Percentiles rank a stretch among this genome's conserved stretches.
These are phyloP conservation scores for Leptopterna dolabrata DNA, from an alignment of 2,888 invertebrate species.

Conservation along the genomic window DNA sequence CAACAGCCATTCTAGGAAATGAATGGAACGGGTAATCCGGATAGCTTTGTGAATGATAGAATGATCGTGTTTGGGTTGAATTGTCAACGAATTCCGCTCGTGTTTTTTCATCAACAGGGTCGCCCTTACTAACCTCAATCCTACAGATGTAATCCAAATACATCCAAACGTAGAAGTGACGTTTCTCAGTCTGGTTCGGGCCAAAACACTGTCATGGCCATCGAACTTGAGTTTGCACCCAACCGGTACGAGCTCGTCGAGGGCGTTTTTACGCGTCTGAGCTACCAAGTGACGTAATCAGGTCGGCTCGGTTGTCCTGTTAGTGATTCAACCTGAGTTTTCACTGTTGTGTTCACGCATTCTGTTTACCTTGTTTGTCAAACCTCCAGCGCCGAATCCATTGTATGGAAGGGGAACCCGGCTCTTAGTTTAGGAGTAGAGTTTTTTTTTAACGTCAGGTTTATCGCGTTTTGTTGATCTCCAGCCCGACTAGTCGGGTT, in stretches of 20 bases:
- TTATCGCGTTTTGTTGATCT: background rate
- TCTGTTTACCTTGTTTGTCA: slow-evolving; percentile 11
- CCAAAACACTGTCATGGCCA: background rate
- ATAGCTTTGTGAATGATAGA: no score
- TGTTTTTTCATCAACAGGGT: no score
- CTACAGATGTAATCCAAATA: no score
- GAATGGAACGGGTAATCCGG: no score
- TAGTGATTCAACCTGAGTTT: background rate
- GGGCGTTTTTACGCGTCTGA: background rate
- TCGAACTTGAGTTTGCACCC: background rate
- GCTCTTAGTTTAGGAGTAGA: no score
- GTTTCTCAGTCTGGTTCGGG: background rate
- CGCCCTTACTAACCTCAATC: no score
- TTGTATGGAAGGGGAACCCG: background rate
- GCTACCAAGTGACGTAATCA: background rate
- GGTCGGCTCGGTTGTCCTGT: background rate
- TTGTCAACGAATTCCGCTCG: no score
- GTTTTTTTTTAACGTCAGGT: background rate
- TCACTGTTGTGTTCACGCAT: background rate
- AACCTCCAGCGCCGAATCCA: background rate
- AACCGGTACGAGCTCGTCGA: background rate
- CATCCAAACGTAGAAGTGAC: background rate
- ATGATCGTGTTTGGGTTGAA: no score
- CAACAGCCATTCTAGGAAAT: no score
- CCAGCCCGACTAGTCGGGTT: background rate